phyloP scores from a whole-genome alignment of 2,888 invertebrate genomes.

The Tenodera sinensis region DNA sequence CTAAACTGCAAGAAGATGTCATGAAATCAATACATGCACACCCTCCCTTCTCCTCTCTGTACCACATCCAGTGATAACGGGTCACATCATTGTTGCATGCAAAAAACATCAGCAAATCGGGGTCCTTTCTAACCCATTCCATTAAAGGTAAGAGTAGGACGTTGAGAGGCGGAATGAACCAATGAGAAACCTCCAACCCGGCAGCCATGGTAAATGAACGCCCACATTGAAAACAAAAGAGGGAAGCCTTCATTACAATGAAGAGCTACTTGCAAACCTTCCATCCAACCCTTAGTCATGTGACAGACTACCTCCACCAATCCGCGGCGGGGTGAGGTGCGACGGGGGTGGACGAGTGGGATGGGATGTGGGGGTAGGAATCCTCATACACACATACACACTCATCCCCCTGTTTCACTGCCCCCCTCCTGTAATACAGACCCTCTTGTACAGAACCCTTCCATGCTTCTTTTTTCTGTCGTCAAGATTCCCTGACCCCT shows the following conservation, averaged over 20 bases:
- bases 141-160: conserved; percentile 6
- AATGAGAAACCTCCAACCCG: conserved; percentile 24
- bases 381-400: not conserved
- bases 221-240: conserved; percentile 25
- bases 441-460: conserved; percentile 20
- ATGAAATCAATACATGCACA: not conserved
- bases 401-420: not conserved
- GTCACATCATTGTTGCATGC: conserved; percentile 8
- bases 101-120: conserved; percentile 26
- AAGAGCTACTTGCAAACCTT: conserved; percentile 26
- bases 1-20: not conserved
- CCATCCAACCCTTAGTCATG: conserved; percentile 29
- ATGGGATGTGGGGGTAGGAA: not conserved
- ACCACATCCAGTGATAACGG: not conserved
- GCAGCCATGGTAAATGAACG: conserved; percentile 25
- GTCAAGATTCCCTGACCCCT: conserved; percentile 26
- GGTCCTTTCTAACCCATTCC: conserved; percentile 8
- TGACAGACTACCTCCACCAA: conserved; percentile 39
- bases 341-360: conserved; percentile 18
- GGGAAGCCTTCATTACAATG: conserved; percentile 30
- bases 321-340: conserved; percentile 41
- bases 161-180: conserved; percentile 23
- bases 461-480: not conserved
- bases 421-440: not conserved
- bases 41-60: not conserved